A percentile compares a stretch with the other conserved stretches of the same genome.
phyloP scores from a whole-genome alignment of 2,888 invertebrate genomes.

The Netelia inedita region DNA sequence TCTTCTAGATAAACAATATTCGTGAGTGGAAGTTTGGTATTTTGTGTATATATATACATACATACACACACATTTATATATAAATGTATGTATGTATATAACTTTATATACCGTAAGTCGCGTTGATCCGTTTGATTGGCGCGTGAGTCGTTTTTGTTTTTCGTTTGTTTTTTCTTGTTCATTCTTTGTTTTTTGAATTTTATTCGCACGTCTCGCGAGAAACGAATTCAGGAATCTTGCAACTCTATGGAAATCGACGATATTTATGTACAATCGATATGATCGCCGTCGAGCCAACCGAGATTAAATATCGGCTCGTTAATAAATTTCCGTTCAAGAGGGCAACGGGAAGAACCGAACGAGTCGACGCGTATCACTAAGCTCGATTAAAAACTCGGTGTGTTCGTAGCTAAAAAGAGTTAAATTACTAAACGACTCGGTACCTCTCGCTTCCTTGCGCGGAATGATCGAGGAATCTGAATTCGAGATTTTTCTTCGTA shows the following conservation, averaged over 20 bases:
- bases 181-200: background rate
- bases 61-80: background rate
- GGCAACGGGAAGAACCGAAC: background rate
- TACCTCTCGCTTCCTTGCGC: slow-evolving; percentile 10
- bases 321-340: background rate
- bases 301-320: background rate
- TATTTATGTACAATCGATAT: slow-evolving; percentile 53
- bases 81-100: slow-evolving; percentile 15
- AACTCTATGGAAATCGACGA: slow-evolving; percentile 23
- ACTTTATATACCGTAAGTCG: slow-evolving; percentile 40
- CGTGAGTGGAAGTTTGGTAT: slow-evolving; percentile 72
- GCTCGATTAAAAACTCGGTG: background rate
- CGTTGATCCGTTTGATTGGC: slow-evolving; percentile 54
- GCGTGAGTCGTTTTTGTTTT: slow-evolving; percentile 2
- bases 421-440: slow-evolving; percentile 49
- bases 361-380: slow-evolving; percentile 7
- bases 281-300: slow-evolving; percentile 19
- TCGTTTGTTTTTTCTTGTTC: too few species aligned
- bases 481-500: slow-evolving; percentile 3
- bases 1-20: slow-evolving; percentile 75
- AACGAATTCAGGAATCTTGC: slow-evolving; percentile 18
- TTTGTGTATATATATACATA: slow-evolving; percentile 32
- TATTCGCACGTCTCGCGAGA: background rate
- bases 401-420: slow-evolving; percentile 26
- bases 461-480: slow-evolving; percentile 30